Conservation (phyloP, 2,113 vertebrate species). For the Antechinus stuartii region DNA sequence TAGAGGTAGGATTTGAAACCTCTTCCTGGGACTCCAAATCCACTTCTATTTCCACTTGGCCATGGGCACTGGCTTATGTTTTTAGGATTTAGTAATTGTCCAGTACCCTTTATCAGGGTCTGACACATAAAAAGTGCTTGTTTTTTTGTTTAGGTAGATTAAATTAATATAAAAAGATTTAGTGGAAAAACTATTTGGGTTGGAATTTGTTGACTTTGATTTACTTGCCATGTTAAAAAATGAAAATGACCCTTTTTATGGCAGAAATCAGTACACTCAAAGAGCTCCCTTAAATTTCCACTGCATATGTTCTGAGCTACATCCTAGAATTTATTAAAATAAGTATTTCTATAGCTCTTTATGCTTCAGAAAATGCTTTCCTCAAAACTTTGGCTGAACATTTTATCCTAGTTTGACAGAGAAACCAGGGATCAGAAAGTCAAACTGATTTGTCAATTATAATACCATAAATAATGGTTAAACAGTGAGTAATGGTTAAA, state of each 20-base stretch:
- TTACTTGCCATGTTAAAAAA: background rate
- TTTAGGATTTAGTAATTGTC: background rate
- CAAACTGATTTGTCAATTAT: background rate
- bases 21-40: background rate
- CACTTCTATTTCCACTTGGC: background rate
- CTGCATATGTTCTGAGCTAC: background rate
- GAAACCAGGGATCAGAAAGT: background rate
- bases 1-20: background rate
- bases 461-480: background rate
- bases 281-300: background rate
- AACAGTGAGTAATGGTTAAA: background rate
- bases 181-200: background rate
- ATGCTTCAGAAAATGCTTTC: background rate
- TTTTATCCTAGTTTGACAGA: background rate
- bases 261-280: background rate
- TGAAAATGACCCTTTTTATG: background rate
- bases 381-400: background rate
- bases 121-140: background rate
- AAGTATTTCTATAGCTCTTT: background rate
- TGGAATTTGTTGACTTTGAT: background rate
- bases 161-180: background rate
- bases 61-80: background rate
- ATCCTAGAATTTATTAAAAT: background rate
- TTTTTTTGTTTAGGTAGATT: background rate
- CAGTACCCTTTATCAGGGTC: background rate